These are phyloP conservation scores for Holothuria leucospilota DNA, from an alignment of 53 echinoderm and acorn worm genomes.

Conservation along the genomic window DNA sequence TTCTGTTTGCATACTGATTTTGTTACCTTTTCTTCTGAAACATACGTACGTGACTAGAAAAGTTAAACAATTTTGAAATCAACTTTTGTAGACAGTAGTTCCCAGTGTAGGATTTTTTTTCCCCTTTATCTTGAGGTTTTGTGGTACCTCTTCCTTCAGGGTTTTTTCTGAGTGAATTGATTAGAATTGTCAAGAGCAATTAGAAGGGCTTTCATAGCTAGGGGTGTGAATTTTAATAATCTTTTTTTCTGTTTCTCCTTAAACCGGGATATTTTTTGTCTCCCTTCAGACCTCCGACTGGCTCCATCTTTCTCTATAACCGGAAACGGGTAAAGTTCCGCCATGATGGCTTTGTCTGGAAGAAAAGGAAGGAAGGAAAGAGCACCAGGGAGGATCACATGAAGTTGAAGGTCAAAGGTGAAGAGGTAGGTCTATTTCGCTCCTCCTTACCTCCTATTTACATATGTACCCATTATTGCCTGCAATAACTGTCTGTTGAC, in stretches of 20 bases:
- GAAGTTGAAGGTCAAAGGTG: constrained; percentile 97
- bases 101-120: too few relatives aligned
- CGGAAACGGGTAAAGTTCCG: constrained; percentile 91
- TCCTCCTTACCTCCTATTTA: too few relatives aligned
- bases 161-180: constrained; percentile 5
- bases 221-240: constrained; percentile 29
- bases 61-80: too few relatives aligned
- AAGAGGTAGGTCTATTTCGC: constrained; percentile 86
- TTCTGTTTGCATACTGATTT: too few relatives aligned
- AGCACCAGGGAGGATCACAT: constrained; percentile 96
- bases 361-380: constrained; percentile 90
- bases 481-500: too few relatives aligned
- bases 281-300: constrained; percentile 83
- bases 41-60: too few relatives aligned
- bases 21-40: too few relatives aligned
- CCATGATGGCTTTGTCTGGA: constrained; percentile 92
- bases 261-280: background rate
- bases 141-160: constrained; percentile 11
- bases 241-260: background rate
- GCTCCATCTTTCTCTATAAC: constrained; percentile 91
- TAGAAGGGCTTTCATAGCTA: background rate
- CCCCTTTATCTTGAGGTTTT: too few relatives aligned
- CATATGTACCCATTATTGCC: too few relatives aligned
- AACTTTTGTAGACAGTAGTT: too few relatives aligned
- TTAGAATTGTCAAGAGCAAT: constrained; percentile 18